A percentile compares a stretch with the other conserved stretches of the same genome.
Conservation (phyloP, 2,888 invertebrate species). For the Yponomeuta evonymella region DNA sequence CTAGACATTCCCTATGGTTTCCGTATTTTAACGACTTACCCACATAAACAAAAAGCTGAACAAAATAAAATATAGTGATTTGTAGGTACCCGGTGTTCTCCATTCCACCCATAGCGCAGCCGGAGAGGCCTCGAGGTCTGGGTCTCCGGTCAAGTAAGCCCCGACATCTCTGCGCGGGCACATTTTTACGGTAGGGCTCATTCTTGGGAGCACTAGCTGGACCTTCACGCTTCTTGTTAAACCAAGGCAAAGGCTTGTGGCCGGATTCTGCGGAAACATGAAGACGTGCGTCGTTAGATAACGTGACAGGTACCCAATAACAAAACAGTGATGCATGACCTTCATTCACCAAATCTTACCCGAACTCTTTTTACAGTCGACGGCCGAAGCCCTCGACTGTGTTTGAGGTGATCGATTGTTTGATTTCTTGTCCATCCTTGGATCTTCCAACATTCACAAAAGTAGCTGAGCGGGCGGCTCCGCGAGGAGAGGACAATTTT, state of each 20-base stretch:
- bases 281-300: constrained; percentile 3
- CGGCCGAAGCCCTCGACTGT: constrained; percentile 81
- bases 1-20: too few species aligned
- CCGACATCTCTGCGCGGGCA: constrained; percentile 80
- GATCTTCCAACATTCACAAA: constrained; percentile 74
- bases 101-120: constrained; percentile 78
- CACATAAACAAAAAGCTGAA: too few species aligned
- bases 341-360: constrained; percentile 10
- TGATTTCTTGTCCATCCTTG: constrained; percentile 87
- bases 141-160: constrained; percentile 83
- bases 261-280: constrained; percentile 45
- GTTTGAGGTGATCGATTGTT: constrained; percentile 80
- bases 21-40: too few species aligned
- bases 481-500: constrained; percentile 83
- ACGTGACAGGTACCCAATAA: constrained; percentile 13
- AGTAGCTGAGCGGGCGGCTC: constrained; percentile 77
- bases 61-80: neutral
- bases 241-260: constrained; percentile 79
- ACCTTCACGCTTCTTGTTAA: constrained; percentile 81
- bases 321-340: constrained; percentile 5
- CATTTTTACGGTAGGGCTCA: constrained; percentile 79
- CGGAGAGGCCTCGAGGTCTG: constrained; percentile 77
- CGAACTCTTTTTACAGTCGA: constrained; percentile 82
- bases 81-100: constrained; percentile 78
- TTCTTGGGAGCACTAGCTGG: constrained; percentile 75